Base-by-base conservation (phyloP, 2,113 vertebrate genomes). In the Canis aureus region DNA sequence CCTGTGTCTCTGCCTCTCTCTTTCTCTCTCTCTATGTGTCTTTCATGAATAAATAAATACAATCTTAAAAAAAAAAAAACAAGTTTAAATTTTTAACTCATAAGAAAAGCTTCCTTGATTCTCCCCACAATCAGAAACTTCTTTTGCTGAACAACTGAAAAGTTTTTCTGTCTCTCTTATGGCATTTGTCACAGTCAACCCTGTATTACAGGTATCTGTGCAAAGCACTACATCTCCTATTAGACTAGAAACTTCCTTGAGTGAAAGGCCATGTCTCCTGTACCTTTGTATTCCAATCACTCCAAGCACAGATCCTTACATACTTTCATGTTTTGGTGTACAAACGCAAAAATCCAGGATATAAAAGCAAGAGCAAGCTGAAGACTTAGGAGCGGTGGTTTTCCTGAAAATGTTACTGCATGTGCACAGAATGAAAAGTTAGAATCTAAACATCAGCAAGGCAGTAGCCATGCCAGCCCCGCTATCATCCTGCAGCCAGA, bases 391-490 rank as follows among this genome's bases (percentile, higher is more conserved):
- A 73, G 25, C 20, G 11, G 43, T 17, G 22, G n/a, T 79, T 94
- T 87, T 81, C 53, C 87, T 94, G 92, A 81, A 83, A 97, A 95
- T 59, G 11, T 51, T 59, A 49, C 57, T 86, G 23, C 3, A 25
- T 11, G 23, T 76, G 66, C 57, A 27, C 0, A 89, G 95, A 95
- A 82, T 51, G n/a, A 69, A 76, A 78, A 62, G 8, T 32, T 27
- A 32, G 67, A 64, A 79, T 97, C 38, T 49, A 84, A 15, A 78
- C 57, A 79, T 32, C 87, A 96, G 90, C 92, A 78, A 49, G n/a
- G 53, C 57, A 51, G 6, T 11, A 22, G 59, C n/a, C 38, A 69
- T 0, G 23, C 84, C 64, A 0, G 0, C 29, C 81, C 51, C 88
- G 49, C 73, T n/a, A 35, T 95, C 91, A 92, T 80, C 64, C 89